Evolutionary conservation across 2,113 vertebrate genomes (phyloP).

Genomic region (Paedocypris sp.): DNA sequence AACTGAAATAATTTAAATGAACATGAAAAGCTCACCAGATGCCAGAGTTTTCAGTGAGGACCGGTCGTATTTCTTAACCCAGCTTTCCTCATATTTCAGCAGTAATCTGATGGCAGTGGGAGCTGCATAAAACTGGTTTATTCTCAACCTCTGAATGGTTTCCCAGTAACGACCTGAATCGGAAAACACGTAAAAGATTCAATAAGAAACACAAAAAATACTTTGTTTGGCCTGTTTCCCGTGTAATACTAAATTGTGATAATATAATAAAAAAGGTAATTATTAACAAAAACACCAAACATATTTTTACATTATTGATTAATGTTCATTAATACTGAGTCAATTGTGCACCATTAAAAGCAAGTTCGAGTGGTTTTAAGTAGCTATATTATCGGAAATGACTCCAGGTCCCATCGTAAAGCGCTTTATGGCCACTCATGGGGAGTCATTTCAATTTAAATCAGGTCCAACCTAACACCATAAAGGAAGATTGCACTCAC

Average conservation of each 20-base stretch:
- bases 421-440: neutral
- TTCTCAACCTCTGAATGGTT: slow-evolving; percentile 70
- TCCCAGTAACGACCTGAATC: slow-evolving; percentile 88
- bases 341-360: too few species aligned
- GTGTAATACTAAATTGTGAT: too few species aligned
- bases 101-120: slow-evolving; percentile 79
- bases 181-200: slow-evolving; percentile 16
- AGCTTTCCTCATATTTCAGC: slow-evolving; percentile 73
- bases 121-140: slow-evolving; percentile 85
- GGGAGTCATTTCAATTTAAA: neutral
- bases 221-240: too few species aligned
- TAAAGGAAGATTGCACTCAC: slow-evolving; percentile 7
- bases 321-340: too few species aligned
- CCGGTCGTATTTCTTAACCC: slow-evolving; percentile 83
- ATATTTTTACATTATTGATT: too few species aligned
- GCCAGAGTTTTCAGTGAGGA: slow-evolving; percentile 77
- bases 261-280: too few species aligned
- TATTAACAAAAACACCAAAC: too few species aligned
- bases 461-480: neutral
- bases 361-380: neutral
- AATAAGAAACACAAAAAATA: too few species aligned
- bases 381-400: neutral
- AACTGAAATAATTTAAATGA: neutral
- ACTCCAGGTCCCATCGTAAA: neutral
- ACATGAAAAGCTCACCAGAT: slow-evolving; percentile 61